These are phyloP conservation scores for Drosophila yooni DNA, from an alignment of 2,888 invertebrate species.

Conservation along the genomic window DNA sequence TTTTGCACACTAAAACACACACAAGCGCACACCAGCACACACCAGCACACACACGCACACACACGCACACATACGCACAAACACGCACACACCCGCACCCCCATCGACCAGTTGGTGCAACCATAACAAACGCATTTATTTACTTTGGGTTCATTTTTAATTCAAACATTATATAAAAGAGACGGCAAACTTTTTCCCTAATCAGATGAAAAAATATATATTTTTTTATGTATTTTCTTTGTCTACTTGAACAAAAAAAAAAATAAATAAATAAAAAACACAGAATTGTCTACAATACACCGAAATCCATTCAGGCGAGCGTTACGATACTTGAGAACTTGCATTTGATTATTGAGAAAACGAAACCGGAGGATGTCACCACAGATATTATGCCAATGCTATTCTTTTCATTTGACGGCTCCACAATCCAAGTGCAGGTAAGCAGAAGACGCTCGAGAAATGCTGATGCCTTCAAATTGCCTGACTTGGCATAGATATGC, in stretches of 20 bases:
- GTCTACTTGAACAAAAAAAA: background rate
- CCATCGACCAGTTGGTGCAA: conserved; percentile 22
- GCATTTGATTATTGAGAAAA: conserved; percentile 94
- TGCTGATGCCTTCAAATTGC: conserved; percentile 13
- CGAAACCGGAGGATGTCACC: conserved; percentile 91
- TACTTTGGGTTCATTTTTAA: conserved; percentile 10
- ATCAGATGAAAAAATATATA: conserved; percentile 1
- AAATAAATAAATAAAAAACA: background rate
- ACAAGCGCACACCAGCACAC: background rate
- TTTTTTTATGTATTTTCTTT: conserved; percentile 54
- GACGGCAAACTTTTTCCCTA: conserved; percentile 30
- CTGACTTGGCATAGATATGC: conserved; percentile 58
- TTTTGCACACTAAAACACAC: conserved; percentile 14
- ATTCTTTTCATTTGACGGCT: conserved; percentile 94
- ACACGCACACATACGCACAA: no score
- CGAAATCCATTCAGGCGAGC: conserved; percentile 93
- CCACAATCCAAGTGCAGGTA: conserved; percentile 96
- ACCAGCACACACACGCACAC: background rate
- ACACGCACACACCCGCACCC: background rate
- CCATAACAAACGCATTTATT: conserved; percentile 24
- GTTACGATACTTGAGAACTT: conserved; percentile 95
- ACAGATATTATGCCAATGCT: conserved; percentile 94
- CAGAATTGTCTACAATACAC: conserved; percentile 90
- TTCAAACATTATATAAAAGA: conserved; percentile 20
- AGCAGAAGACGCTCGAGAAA: conserved; percentile 25